phyloP scores from a whole-genome alignment of 2,113 vertebrate genomes.

The Lanius collurio region DNA sequence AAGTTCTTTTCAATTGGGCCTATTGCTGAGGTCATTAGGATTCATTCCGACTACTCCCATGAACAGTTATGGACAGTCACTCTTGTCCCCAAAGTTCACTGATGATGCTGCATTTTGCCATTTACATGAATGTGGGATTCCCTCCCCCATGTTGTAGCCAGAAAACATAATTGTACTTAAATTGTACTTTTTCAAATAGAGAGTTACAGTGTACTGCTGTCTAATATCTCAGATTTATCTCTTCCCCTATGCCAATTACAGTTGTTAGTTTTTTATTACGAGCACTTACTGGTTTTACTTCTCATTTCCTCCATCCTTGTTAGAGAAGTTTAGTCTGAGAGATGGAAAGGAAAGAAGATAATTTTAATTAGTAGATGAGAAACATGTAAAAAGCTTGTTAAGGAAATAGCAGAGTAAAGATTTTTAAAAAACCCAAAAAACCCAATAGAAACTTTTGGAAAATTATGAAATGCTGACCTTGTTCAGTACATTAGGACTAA shows the following conservation, averaged over 20 bases:
- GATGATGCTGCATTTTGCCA: neutral
- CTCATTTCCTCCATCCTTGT: neutral
- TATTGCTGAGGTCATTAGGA: slow-evolving; percentile 11
- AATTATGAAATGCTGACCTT: neutral
- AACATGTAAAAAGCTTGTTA: neutral
- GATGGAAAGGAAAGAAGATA: neutral
- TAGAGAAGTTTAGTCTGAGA: neutral
- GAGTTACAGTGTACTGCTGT: neutral
- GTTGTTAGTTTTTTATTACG: neutral
- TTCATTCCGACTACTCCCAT: neutral
- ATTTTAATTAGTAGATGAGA: neutral
- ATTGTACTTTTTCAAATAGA: neutral
- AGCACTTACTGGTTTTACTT: neutral
- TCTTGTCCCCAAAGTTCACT: neutral
- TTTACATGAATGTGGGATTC: neutral
- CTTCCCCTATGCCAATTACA: neutral
- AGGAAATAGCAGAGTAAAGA: neutral
- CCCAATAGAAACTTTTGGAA: neutral
- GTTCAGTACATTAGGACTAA: neutral
- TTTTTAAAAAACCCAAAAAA: neutral
- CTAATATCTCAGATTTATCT: neutral
- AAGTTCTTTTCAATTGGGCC: slow-evolving; percentile 13
- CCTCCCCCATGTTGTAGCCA: neutral
- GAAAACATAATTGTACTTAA: neutral
- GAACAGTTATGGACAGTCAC: neutral